These are phyloP conservation scores for Cheiracanthium punctorium DNA, from an alignment of 2,888 invertebrate genomes.

Conservation along the genomic window DNA sequence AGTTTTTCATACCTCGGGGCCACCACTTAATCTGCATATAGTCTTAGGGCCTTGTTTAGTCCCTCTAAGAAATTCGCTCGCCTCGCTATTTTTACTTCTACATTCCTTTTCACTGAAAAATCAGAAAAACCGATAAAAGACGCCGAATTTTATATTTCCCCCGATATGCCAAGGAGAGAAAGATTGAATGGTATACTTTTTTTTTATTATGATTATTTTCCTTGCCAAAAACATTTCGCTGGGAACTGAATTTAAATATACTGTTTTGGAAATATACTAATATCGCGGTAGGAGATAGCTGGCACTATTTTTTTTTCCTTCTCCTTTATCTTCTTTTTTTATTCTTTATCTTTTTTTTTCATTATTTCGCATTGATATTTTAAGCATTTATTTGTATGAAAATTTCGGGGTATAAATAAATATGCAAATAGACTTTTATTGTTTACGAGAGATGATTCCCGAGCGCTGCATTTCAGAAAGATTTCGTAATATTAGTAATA, in stretches of 20 bases:
- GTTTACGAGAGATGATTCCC: too few species aligned
- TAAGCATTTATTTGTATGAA: too few species aligned
- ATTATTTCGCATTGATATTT: too few species aligned
- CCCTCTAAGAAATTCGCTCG: slow-evolving; percentile 18
- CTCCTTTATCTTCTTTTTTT: too few species aligned
- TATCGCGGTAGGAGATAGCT: background rate
- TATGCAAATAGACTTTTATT: too few species aligned
- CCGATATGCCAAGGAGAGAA: background rate
- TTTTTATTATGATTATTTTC: background rate
- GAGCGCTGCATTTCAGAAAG: too few species aligned
- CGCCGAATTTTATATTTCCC: slow-evolving; percentile 7
- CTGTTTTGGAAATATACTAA: slow-evolving; percentile 1
- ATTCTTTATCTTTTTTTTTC: too few species aligned
- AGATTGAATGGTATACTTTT: slow-evolving; percentile 2
- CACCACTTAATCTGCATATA: slow-evolving; percentile 57
- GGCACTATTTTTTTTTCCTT: too few species aligned
- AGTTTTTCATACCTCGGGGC: slow-evolving; percentile 54
- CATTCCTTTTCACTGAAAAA: slow-evolving; percentile 8
- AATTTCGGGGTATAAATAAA: too few species aligned
- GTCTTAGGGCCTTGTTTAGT: slow-evolving; percentile 33
- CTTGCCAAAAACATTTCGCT: background rate
- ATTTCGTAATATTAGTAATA: too few species aligned
- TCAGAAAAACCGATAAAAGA: slow-evolving; percentile 13
- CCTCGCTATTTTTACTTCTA: slow-evolving; percentile 32
- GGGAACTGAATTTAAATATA: slow-evolving; percentile 7